These are phyloP conservation scores for Pseudomyrmex cubaensis DNA, from an alignment of 1,140 invertebrate species.

Conservation along the genomic window DNA sequence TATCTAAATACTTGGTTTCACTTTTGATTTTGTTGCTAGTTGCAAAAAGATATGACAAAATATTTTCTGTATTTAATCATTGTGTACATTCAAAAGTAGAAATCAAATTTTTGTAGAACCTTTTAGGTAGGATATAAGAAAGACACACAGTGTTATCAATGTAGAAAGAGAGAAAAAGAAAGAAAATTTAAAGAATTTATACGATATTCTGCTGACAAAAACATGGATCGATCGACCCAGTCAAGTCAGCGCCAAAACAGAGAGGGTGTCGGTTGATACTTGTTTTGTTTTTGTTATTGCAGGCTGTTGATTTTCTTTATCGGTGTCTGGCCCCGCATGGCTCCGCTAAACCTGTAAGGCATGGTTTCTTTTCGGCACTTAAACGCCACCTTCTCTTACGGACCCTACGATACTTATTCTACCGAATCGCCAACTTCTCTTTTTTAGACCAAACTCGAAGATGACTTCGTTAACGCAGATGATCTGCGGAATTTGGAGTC, in stretches of 20 bases:
- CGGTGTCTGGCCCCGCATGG: conserved; percentile 85
- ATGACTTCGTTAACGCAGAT: conserved; percentile 81
- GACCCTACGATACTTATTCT: conserved; percentile 64
- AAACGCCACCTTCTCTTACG: conserved; percentile 63
- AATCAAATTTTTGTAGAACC: conserved; percentile 50
- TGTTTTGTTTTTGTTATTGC: conserved; percentile 85
- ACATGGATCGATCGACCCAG: conserved; percentile 67
- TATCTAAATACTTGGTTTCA: neutral
- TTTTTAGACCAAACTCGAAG: conserved; percentile 83
- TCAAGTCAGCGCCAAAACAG: conserved; percentile 64
- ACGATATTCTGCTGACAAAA: conserved; percentile 47
- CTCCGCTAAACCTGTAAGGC: conserved; percentile 86
- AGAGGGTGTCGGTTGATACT: conserved; percentile 83
- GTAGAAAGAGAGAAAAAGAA: conserved; percentile 13
- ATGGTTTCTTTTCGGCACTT: conserved; percentile 84
- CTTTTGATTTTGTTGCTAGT: conserved; percentile 3
- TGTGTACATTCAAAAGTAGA: neutral
- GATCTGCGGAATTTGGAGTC: conserved; percentile 78
- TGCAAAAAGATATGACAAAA: neutral
- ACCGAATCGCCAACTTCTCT: conserved; percentile 66
- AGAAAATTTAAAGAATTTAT: conserved; percentile 12
- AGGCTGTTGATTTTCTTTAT: conserved; percentile 86
- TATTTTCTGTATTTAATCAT: neutral
- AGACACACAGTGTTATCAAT: conserved; percentile 12
- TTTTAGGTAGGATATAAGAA: conserved; percentile 43